Percentiles rank a stretch among this genome's conserved stretches.
Conservation (phyloP, 2,113 vertebrate genomes). For the Chloebia gouldiae region DNA sequence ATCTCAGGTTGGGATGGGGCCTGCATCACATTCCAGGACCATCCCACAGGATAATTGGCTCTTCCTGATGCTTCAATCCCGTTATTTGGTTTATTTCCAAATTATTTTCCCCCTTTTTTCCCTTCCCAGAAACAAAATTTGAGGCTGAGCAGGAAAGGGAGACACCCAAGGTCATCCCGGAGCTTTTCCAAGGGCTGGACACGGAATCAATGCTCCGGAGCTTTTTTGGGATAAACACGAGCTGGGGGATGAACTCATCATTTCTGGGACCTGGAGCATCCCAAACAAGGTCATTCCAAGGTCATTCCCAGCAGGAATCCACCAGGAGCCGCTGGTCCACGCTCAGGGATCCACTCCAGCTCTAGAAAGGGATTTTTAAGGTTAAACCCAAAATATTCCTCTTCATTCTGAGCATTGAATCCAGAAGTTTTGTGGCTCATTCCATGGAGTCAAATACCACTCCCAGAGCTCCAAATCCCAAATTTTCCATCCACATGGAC, state of each 20-base stretch:
- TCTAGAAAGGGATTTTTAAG: background rate
- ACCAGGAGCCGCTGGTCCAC: fast-evolving
- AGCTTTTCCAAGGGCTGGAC: background rate
- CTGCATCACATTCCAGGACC: background rate
- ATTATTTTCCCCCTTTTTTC: background rate
- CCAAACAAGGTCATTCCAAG: background rate
- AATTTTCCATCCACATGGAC: background rate
- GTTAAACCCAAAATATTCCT: background rate
- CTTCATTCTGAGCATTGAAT: background rate
- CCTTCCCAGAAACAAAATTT: background rate
- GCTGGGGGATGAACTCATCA: no score
- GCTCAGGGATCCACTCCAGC: fast-evolving
- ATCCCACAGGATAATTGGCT: background rate
- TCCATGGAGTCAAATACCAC: background rate
- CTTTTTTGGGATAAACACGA: background rate
- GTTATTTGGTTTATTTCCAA: background rate
- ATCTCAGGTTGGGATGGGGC: no score
- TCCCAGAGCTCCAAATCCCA: background rate
- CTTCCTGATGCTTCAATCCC: fast-evolving
- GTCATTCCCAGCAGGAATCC: fast-evolving
- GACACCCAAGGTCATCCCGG: background rate
- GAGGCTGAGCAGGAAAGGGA: background rate
- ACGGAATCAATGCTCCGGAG: fast-evolving
- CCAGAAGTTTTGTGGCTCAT: background rate
- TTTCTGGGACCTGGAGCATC: background rate